A percentile compares a stretch with the other conserved stretches of the same genome.
Conservation (phyloP, 2,797 vertebrate species). For the Nothura maculosa region DNA sequence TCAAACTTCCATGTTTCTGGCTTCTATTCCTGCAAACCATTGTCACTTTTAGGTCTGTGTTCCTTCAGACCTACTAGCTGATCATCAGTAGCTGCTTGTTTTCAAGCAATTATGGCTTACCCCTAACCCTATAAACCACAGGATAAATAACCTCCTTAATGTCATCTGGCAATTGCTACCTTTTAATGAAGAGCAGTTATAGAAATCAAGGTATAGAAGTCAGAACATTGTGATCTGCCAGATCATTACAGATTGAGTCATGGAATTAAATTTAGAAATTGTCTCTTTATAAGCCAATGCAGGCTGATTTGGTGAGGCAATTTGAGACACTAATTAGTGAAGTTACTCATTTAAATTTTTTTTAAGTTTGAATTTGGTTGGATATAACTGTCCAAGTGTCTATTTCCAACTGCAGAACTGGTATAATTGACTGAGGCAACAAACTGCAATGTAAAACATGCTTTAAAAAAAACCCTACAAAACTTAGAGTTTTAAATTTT, state of each 20-base stretch:
- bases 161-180: not conserved
- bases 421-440: not conserved
- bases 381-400: not conserved
- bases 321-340: not conserved
- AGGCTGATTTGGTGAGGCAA: not conserved
- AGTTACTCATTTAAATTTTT: not conserved
- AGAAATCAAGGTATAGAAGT: slow-evolving; percentile 7
- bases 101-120: slow-evolving; percentile 9
- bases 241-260: slow-evolving; percentile 38
- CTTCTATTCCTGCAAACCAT: not conserved
- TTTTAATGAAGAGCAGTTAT: not conserved
- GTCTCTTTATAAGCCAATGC: not conserved
- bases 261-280: not conserved
- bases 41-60: not conserved
- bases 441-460: not conserved
- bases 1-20: not conserved
- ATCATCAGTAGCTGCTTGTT: not conserved
- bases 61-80: not conserved
- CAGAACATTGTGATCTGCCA: slow-evolving; percentile 6
- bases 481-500: not conserved
- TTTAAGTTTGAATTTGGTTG: not conserved
- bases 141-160: slow-evolving; percentile 13
- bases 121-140: not conserved
- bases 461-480: not conserved
- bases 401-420: not conserved